Conservation (phyloP, 2,797 vertebrate species). For the Galagoides demidoff region DNA sequence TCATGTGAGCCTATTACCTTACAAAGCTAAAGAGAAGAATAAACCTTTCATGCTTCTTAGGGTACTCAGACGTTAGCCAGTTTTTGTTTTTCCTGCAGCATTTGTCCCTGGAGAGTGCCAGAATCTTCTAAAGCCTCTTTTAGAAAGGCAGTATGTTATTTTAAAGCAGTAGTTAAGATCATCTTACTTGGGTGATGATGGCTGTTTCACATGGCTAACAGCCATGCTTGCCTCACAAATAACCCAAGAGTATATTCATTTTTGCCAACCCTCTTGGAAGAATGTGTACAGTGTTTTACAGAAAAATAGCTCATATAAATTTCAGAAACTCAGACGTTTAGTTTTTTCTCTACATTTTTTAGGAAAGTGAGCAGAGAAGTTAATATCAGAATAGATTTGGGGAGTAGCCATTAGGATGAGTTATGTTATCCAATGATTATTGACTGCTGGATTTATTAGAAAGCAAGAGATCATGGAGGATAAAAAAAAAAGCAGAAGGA, state of each 20-base stretch:
- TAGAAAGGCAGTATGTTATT: slow-evolving; percentile 78
- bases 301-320: slow-evolving; percentile 64
- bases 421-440: background rate
- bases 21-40: slow-evolving; percentile 65
- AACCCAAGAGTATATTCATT: slow-evolving; percentile 67
- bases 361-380: background rate
- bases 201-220: slow-evolving; percentile 76
- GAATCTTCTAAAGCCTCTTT: slow-evolving; percentile 75
- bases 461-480: background rate
- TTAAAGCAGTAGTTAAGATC: slow-evolving; percentile 77
- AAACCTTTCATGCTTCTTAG: slow-evolving; percentile 69
- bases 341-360: slow-evolving; percentile 36
- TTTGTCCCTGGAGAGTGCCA: slow-evolving; percentile 72
- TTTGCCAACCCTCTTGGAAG: slow-evolving; percentile 59
- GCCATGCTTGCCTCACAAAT: slow-evolving; percentile 72
- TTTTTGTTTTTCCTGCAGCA: slow-evolving; percentile 71
- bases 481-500: background rate
- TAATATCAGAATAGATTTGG: slow-evolving; percentile 5
- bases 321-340: slow-evolving; percentile 33
- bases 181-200: slow-evolving; percentile 75
- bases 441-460: background rate
- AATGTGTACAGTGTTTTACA: slow-evolving; percentile 54
- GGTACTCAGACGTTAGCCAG: slow-evolving; percentile 60
- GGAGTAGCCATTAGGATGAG: background rate
- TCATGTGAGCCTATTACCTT: slow-evolving; percentile 61